Conservation (phyloP, 2,797 vertebrate species). For the Propithecus perrieri region DNA sequence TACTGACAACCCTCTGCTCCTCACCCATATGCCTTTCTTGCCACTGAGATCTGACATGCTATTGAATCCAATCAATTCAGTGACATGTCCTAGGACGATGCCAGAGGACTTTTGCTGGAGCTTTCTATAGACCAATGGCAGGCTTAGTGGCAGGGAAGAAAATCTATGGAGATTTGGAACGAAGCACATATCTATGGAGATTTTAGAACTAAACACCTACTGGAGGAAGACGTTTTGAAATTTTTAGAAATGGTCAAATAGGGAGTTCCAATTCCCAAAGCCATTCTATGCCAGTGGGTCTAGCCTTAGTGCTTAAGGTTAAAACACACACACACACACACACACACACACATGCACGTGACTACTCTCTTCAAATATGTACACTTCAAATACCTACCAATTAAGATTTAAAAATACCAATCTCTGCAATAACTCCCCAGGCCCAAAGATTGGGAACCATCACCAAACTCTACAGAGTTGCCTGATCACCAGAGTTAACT, state of each 20-base stretch:
- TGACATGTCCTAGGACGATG: not conserved
- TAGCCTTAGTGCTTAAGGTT: not conserved
- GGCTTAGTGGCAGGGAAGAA: not conserved
- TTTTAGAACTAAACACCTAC: not conserved
- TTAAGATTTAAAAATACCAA: not conserved
- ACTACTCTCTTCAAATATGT: not conserved
- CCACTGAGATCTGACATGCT: not conserved
- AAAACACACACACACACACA: not conserved
- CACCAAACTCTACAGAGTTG: rapidly evolving
- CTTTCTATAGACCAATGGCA: not conserved
- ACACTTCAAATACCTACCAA: not conserved
- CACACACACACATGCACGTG: no score
- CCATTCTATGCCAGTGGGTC: not conserved
- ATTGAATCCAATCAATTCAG: not conserved
- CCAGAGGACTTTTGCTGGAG: not conserved
- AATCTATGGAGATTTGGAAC: not conserved
- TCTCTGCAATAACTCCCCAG: not conserved
- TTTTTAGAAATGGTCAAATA: not conserved
- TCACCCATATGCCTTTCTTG: not conserved
- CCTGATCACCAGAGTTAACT: not conserved
- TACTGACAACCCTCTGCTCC: not conserved
- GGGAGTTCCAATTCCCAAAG: not conserved
- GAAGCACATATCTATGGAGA: not conserved
- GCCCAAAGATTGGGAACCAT: not conserved
- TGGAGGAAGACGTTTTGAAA: not conserved